Evolutionary conservation across 2,888 invertebrate genomes (phyloP).

Genomic region (Rotaria socialis): DNA sequence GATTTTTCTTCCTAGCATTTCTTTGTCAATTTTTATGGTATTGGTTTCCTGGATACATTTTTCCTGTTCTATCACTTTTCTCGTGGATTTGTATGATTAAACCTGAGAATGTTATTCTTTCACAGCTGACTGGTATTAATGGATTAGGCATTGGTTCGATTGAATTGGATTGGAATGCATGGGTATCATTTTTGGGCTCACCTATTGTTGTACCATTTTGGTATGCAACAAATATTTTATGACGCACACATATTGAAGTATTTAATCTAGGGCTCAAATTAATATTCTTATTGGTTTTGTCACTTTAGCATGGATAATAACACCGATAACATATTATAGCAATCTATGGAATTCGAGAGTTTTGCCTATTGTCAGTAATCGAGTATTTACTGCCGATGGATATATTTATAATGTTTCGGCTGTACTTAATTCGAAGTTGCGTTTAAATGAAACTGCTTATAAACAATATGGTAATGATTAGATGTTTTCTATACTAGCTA

Average conservation of each 20-base stretch:
- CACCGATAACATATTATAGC: neutral
- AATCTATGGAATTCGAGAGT: neutral
- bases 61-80: neutral
- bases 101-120: neutral
- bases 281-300: conserved; percentile 32
- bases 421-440: neutral
- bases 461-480: neutral
- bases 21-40: conserved; percentile 1
- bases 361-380: neutral
- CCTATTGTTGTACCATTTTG: conserved; percentile 34
- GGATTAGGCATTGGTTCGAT: conserved; percentile 11
- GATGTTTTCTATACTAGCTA: no score
- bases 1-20: conserved; percentile 19
- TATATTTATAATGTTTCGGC: neutral
- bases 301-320: neutral
- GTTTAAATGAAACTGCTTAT: conserved; percentile 27
- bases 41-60: conserved; percentile 32
- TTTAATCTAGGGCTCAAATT: neutral
- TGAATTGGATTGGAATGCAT: conserved; percentile 29
- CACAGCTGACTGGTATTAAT: neutral
- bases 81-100: conserved; percentile 29
- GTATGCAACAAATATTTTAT: neutral
- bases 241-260: neutral
- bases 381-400: neutral
- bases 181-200: neutral